Conservation (phyloP, 30 jellyfish, hydroid and myxozoan genomes). For the Turritopsis rubra region DNA sequence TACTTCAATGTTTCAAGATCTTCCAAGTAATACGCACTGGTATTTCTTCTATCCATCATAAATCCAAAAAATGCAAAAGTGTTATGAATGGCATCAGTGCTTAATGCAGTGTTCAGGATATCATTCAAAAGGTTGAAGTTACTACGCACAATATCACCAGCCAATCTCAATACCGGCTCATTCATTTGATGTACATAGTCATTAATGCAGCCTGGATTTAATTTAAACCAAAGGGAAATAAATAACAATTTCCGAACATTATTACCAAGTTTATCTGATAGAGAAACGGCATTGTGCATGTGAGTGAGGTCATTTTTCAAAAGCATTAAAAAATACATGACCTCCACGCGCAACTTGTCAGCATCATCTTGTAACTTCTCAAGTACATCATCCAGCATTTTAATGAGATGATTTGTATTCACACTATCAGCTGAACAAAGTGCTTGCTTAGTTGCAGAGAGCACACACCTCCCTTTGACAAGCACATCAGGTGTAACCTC, state of each 20-base stretch:
- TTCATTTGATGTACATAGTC: not conserved
- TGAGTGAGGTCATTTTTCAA: not conserved
- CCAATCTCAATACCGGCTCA: not conserved
- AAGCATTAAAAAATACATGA: constrained; percentile 8
- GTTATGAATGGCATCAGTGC: not conserved
- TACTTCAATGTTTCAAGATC: not conserved
- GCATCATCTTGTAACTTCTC: not conserved
- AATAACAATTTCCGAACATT: not conserved
- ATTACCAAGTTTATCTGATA: not conserved
- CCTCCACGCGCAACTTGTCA: not conserved
- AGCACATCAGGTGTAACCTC: not conserved
- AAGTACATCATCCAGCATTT: not conserved
- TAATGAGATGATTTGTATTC: not conserved
- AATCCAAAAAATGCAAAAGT: not conserved
- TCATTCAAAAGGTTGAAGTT: not conserved
- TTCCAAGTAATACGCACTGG: not conserved
- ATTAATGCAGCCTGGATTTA: not conserved
- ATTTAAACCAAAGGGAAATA: not conserved
- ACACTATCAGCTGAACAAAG: not conserved
- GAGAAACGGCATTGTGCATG: not conserved
- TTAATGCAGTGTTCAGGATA: not conserved
- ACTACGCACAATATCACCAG: not conserved
- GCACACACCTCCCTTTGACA: not conserved
- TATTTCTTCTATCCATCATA: not conserved
- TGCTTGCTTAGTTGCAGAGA: not conserved